Percentiles rank a stretch among this genome's conserved stretches.
Evolutionary conservation across 2,888 invertebrate genomes (phyloP).

Genomic region (Tenthredo livida): DNA sequence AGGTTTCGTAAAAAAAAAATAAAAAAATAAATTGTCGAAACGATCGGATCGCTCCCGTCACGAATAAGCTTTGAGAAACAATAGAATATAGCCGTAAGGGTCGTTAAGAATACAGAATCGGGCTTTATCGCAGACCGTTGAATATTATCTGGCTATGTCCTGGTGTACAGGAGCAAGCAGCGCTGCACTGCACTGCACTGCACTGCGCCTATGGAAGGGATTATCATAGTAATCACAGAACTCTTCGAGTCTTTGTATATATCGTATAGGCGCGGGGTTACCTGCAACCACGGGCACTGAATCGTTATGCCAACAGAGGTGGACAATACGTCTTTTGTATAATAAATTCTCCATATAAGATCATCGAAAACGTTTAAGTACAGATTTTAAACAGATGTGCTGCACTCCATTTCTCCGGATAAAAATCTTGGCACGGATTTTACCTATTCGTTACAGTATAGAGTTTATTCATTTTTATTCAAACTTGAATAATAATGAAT

Average conservation of each 20-base stretch:
- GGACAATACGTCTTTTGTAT: background rate
- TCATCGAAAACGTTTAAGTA: background rate
- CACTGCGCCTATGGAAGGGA: slow-evolving; percentile 62
- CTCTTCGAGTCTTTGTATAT: slow-evolving; percentile 64
- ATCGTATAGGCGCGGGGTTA: slow-evolving; percentile 61
- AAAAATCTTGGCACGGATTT: too few species aligned
- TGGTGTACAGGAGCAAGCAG: background rate
- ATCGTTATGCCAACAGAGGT: slow-evolving; percentile 52
- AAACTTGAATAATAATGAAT: background rate
- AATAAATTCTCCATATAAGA: background rate
- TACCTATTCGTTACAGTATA: too few species aligned
- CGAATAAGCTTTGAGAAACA: slow-evolving; percentile 60
- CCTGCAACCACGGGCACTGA: slow-evolving; percentile 1
- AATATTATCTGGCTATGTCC: slow-evolving; percentile 62
- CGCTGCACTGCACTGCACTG: background rate
- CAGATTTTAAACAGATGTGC: background rate
- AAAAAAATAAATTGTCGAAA: background rate
- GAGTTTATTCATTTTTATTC: background rate
- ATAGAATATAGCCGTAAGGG: slow-evolving; percentile 62
- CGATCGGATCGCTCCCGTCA: slow-evolving; percentile 57
- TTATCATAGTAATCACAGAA: slow-evolving; percentile 72
- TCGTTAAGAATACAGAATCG: slow-evolving; percentile 68
- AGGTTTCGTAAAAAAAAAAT: background rate
- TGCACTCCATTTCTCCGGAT: background rate
- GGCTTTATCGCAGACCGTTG: slow-evolving; percentile 64